A percentile compares a stretch with the other conserved stretches of the same genome.
These are phyloP conservation scores for Drepana arcuata DNA, from an alignment of 1,140 invertebrate genomes.

Conservation along the genomic window DNA sequence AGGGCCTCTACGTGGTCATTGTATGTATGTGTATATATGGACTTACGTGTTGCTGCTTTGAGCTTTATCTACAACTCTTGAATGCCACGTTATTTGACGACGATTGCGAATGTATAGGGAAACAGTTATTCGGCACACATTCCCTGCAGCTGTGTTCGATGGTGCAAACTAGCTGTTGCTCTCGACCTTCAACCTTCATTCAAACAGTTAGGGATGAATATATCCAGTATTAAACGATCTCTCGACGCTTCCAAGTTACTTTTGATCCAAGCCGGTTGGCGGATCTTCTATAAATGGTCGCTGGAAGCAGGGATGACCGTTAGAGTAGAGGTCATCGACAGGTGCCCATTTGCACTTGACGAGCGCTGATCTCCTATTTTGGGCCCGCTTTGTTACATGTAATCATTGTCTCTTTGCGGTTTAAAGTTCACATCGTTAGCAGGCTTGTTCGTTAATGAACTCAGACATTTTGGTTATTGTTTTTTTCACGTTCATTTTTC, in stretches of 20 bases:
- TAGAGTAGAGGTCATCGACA: conserved; percentile 61
- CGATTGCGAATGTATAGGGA: conserved; percentile 50
- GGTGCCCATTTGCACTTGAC: conserved; percentile 64
- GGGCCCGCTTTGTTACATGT: conserved; percentile 49
- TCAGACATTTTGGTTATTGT: no score
- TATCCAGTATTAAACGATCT: neutral
- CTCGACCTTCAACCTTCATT: conserved; percentile 65
- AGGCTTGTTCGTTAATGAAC: no score
- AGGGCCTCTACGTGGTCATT: no score
- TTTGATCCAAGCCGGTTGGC: neutral
- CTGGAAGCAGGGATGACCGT: conserved; percentile 45
- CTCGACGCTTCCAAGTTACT: neutral
- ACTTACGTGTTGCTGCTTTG: neutral
- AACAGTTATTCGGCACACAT: conserved; percentile 64
- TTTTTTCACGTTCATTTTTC: no score
- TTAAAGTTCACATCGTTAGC: conserved; percentile 1
- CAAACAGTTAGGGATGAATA: conserved; percentile 29
- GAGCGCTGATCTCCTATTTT: conserved; percentile 57
- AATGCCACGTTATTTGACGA: conserved; percentile 47
- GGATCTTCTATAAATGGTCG: neutral
- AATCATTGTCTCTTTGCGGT: conserved; percentile 43
- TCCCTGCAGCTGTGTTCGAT: conserved; percentile 31
- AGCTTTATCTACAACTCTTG: no score
- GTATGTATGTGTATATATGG: neutral
- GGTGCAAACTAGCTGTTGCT: conserved; percentile 47